These are phyloP conservation scores for Orchesellides sinensis DNA, from an alignment of 2,888 invertebrate species.

Conservation along the genomic window DNA sequence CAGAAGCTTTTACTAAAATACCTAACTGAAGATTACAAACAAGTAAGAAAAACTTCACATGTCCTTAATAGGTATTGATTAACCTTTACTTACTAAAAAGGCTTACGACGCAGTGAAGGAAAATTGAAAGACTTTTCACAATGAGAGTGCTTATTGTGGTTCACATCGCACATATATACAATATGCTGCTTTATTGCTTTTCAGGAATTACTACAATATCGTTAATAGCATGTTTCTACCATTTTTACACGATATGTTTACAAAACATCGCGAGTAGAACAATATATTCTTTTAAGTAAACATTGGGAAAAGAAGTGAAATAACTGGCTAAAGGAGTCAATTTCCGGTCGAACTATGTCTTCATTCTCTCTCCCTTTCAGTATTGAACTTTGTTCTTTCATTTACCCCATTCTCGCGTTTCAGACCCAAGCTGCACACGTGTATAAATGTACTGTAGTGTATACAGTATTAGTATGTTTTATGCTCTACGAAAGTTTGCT, in stretches of 20 bases:
- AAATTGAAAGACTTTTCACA: too few relatives aligned
- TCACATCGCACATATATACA: too few relatives aligned
- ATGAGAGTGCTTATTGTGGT: too few relatives aligned
- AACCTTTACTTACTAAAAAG: too few relatives aligned
- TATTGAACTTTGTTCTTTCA: neutral
- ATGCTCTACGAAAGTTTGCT: neutral
- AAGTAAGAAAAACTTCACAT: too few relatives aligned
- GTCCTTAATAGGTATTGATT: too few relatives aligned
- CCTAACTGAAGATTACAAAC: too few relatives aligned
- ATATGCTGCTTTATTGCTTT: neutral
- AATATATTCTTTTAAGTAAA: conserved; percentile 32
- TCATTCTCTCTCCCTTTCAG: neutral
- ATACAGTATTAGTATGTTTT: neutral
- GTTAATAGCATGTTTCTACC: conserved; percentile 10
- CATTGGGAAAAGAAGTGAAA: conserved; percentile 31
- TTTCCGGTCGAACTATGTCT: conserved; percentile 48
- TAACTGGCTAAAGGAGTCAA: conserved; percentile 55
- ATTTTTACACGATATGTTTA: conserved; percentile 3
- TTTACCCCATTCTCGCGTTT: neutral
- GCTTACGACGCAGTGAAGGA: too few relatives aligned
- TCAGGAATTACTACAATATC: conserved; percentile 19
- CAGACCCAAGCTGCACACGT: neutral
- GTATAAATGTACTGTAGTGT: neutral
- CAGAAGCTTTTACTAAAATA: too few relatives aligned
- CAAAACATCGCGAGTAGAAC: conserved; percentile 16